Base-by-base conservation (phyloP, 2,797 vertebrate genomes). In the Aulostomus chinensis region DNA sequence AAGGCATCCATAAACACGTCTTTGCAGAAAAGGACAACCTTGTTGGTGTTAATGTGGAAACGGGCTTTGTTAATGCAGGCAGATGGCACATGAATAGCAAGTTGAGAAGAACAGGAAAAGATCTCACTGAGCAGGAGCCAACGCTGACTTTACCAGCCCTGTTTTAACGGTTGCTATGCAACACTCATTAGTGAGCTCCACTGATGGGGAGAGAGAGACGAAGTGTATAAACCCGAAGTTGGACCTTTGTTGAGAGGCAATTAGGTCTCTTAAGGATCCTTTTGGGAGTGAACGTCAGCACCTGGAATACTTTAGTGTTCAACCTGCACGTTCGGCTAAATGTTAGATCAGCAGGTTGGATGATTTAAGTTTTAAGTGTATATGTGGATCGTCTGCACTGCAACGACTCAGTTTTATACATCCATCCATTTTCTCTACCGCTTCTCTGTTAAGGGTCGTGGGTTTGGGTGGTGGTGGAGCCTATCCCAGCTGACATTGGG, bases 151-250 rank as follows among this genome's bases (percentile, higher is more conserved):
- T 64, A 72, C 61, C 58, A 74, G 61, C 46, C 71, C 81, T 76
- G 78, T 86, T 88, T 88, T 79, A 75, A 58, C 7, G 49, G 88
- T 90, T 87, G 84, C 90, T 78, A 84, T 72, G 90, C 73, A 89
- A 89, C 88, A 68, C 83, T 88, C 66, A 76, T 87, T 86, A 86
- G 74, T 68, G 65, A 30, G 38, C 52, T 60, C 42, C 29, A 31
- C 43, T 78, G 57, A 81, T 59, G 41, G 46, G 64, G 55, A 13
- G 46, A 52, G 60, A 61, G 53, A 54, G 53, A 69, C 32, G 15
- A 50, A 58, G 81, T 59, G 52, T 48, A 60, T 50, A 62, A 61
- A 76, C 51, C 53, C 35, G 26, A 78, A 70, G 58, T 75, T 54
- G 34, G 57, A 70, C 55, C 58, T 59, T 7, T 17, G 40, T 55